These are phyloP conservation scores for Palythoa grandiflora DNA, from an alignment of 92 coral and sea anemone species.

Conservation along the genomic window DNA sequence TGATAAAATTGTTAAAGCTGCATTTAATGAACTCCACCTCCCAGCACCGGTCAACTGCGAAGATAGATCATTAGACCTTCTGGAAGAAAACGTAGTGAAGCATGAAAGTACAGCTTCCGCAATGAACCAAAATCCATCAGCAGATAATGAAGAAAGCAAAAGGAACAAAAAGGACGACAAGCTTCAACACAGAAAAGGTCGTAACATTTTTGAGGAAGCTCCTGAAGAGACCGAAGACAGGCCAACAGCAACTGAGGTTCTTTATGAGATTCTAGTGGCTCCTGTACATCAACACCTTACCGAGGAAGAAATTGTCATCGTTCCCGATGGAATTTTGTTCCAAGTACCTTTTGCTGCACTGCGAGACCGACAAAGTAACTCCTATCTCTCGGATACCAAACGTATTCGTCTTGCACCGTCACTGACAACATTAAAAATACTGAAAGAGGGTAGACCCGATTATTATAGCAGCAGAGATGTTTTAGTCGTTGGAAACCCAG, in stretches of 20 bases:
- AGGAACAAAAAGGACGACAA: too few species aligned
- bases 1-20: neutral
- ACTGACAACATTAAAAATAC: constrained; percentile 48
- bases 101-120: neutral
- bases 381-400: constrained; percentile 33
- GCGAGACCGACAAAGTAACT: constrained; percentile 38
- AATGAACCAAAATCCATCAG: too few species aligned
- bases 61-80: neutral
- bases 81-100: neutral
- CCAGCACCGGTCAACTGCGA: neutral
- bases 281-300: constrained; percentile 38
- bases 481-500: constrained; percentile 62
- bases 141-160: neutral
- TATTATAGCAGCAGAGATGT: constrained; percentile 49
- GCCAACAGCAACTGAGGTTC: neutral
- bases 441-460: constrained; percentile 49
- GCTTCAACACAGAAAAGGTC: too few species aligned
- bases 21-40: neutral
- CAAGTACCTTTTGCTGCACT: constrained; percentile 56
- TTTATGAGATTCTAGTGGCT: constrained; percentile 22
- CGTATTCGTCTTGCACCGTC: constrained; percentile 58
- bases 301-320: constrained; percentile 37
- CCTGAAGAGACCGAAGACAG: neutral
- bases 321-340: constrained; percentile 50
- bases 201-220: too few species aligned